These are phyloP conservation scores for Hydrotaea cyrtoneurina DNA, from an alignment of 2,888 invertebrate genomes.

Conservation along the genomic window DNA sequence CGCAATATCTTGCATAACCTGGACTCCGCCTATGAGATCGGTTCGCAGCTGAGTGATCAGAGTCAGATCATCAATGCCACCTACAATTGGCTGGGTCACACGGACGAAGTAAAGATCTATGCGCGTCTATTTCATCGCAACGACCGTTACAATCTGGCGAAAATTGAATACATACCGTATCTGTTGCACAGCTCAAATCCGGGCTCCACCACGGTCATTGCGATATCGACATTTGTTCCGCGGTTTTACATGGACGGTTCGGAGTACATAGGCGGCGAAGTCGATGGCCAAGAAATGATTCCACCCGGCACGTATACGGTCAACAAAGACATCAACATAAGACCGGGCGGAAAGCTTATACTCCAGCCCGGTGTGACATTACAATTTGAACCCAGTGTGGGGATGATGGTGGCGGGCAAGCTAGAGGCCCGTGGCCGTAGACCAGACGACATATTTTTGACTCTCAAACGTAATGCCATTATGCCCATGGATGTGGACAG, in stretches of 20 bases:
- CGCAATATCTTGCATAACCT: conserved; percentile 96
- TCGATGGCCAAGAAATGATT: conserved; percentile 93
- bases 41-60: conserved; percentile 96
- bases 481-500: conserved; percentile 85
- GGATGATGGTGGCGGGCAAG: conserved; percentile 97
- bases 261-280: conserved; percentile 92
- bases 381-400: conserved; percentile 94
- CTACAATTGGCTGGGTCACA: conserved; percentile 94
- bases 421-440: conserved; percentile 90
- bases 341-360: conserved; percentile 95
- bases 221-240: conserved; percentile 89
- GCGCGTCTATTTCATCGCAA: conserved; percentile 90
- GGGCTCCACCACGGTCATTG: conserved; percentile 90
- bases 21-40: conserved; percentile 95
- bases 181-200: conserved; percentile 94
- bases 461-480: conserved; percentile 88
- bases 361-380: conserved; percentile 94
- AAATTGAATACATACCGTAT: conserved; percentile 94
- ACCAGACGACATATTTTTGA: conserved; percentile 90
- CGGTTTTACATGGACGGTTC: conserved; percentile 87
- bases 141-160: conserved; percentile 96
- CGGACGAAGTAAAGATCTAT: conserved; percentile 88
- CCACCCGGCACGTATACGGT: conserved; percentile 94
- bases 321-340: conserved; percentile 94
- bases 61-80: conserved; percentile 96